A percentile compares a stretch with the other conserved stretches of the same genome.
These are phyloP conservation scores for Calyptommatus sinebrachiatus DNA, from an alignment of 2,113 vertebrate genomes.

Conservation along the genomic window DNA sequence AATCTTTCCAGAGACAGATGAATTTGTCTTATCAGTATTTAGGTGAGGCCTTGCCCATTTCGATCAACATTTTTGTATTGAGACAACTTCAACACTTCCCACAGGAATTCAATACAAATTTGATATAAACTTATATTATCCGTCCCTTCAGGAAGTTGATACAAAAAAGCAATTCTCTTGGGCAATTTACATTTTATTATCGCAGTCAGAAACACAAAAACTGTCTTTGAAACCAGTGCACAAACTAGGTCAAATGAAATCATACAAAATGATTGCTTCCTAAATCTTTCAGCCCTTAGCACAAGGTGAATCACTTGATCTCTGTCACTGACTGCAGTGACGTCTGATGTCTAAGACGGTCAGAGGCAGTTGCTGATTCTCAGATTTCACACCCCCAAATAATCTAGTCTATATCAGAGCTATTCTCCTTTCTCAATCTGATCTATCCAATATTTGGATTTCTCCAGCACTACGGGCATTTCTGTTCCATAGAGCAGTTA, in stretches of 20 bases:
- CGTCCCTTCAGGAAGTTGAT: neutral
- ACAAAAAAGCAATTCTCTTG: neutral
- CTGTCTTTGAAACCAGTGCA: neutral
- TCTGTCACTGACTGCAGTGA: no score
- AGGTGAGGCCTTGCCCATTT: neutral
- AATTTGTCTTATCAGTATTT: neutral
- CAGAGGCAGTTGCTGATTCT: neutral
- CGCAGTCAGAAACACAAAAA: neutral
- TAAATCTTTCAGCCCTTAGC: neutral
- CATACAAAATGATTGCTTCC: neutral
- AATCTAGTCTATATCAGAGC: no score
- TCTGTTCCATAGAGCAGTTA: no score
- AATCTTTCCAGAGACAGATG: neutral
- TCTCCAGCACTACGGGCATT: no score
- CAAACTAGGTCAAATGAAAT: neutral
- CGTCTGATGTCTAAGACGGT: no score
- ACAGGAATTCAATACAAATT: neutral
- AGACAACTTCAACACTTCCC: neutral
- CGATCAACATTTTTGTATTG: neutral
- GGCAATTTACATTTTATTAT: neutral
- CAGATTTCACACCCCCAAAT: no score
- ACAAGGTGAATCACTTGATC: neutral
- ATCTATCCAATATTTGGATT: no score
- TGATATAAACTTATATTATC: neutral
- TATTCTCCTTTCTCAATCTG: no score